These are phyloP conservation scores for Synergus itoensis DNA, from an alignment of 2,888 invertebrate genomes.

Conservation along the genomic window DNA sequence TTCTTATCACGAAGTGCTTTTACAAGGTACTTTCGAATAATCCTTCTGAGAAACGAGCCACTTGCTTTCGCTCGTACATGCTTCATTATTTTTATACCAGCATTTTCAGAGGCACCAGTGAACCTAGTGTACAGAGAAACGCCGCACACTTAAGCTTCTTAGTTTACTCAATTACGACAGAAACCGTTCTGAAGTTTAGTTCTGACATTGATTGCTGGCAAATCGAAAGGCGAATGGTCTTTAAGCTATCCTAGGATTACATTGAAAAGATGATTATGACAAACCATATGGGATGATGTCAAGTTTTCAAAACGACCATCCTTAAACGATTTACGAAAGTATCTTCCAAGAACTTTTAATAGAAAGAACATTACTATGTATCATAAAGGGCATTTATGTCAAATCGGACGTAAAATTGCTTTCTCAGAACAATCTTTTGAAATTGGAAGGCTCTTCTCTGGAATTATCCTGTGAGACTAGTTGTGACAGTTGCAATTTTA, in stretches of 20 bases:
- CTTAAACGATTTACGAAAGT: conserved; percentile 30
- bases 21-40: conserved; percentile 45
- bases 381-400: conserved; percentile 26
- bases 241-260: conserved; percentile 28
- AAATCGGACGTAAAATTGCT: conserved; percentile 36
- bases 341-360: conserved; percentile 22
- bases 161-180: conserved; percentile 19
- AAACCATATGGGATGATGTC: conserved; percentile 35
- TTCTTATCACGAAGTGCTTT: conserved; percentile 28
- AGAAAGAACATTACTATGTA: conserved; percentile 34
- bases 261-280: conserved; percentile 19
- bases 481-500: conserved; percentile 2
- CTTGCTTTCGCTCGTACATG: conserved; percentile 43
- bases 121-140: not conserved
- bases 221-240: conserved; percentile 47
- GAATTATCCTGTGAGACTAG: not conserved
- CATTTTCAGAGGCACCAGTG: conserved; percentile 13
- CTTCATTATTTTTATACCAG: conserved; percentile 51
- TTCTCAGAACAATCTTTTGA: conserved; percentile 23
- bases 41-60: conserved; percentile 43
- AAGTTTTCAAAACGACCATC: conserved; percentile 21
- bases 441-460: not conserved
- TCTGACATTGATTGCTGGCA: conserved; percentile 40
- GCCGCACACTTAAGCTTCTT: not conserved
- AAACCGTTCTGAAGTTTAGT: conserved; percentile 22